Conservation (phyloP, 2,888 invertebrate genomes). For the Willowsia nigromaculata region DNA sequence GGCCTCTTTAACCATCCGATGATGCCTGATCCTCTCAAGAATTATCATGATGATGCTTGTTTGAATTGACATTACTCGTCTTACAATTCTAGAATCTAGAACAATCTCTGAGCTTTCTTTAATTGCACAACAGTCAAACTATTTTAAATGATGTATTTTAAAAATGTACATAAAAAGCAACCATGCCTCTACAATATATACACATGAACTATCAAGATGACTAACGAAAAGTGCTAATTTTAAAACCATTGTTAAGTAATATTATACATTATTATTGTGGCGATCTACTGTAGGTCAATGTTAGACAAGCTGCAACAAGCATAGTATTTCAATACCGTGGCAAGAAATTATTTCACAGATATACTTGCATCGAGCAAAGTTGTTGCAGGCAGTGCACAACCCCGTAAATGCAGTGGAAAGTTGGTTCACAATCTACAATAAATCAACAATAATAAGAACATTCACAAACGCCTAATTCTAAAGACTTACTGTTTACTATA, state of each 20-base stretch:
- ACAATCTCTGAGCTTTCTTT: conserved; percentile 70
- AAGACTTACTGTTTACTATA: conserved; percentile 12
- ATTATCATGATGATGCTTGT: background rate
- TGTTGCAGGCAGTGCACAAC: no score
- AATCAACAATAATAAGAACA: background rate
- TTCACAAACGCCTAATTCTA: background rate
- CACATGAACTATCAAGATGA: conserved; percentile 38
- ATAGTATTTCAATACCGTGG: no score
- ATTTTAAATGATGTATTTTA: conserved; percentile 21
- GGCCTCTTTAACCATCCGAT: background rate
- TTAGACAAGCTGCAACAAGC: no score
- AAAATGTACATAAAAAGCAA: background rate
- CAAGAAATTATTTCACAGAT: no score
- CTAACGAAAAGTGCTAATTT: conserved; percentile 54
- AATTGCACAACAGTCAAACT: conserved; percentile 51
- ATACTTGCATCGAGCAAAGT: no score
- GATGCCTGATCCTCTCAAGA: background rate
- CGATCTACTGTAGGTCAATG: background rate
- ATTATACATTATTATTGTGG: background rate
- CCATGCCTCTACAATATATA: background rate
- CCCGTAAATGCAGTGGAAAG: no score
- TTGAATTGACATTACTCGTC: background rate
- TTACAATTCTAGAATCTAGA: conserved; percentile 24
- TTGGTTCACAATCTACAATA: background rate
- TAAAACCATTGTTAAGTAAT: background rate